A percentile compares a stretch with the other conserved stretches of the same genome.
phyloP scores from a whole-genome alignment of 2,797 vertebrate species.

The Nannoperca australis region DNA sequence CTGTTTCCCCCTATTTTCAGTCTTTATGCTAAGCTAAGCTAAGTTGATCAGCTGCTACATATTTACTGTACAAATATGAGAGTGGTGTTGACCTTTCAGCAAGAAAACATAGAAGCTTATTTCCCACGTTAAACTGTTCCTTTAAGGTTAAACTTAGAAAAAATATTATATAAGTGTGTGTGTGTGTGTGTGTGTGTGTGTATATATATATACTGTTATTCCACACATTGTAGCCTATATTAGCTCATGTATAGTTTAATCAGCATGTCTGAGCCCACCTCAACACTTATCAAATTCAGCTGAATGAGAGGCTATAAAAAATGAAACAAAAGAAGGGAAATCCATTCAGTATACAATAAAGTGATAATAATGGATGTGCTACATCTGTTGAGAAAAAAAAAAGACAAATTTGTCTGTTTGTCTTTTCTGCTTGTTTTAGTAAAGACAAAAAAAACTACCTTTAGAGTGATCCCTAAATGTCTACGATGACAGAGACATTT shows the following conservation, averaged over 20 bases:
- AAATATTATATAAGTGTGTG: not conserved
- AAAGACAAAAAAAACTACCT: conserved; percentile 1
- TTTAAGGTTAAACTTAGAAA: not conserved
- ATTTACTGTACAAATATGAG: not conserved
- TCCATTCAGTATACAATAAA: not conserved
- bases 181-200: not conserved
- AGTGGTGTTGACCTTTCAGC: not conserved
- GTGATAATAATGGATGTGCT: not conserved
- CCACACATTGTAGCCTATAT: no score
- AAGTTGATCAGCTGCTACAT: not conserved
- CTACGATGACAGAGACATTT: conserved; percentile 11
- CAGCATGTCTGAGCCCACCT: not conserved
- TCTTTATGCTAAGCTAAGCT: not conserved
- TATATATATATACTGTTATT: no score
- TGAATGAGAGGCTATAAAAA: not conserved
- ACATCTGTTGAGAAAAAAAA: not conserved
- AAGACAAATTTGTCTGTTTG: not conserved
- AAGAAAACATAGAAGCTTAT: not conserved
- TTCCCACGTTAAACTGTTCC: not conserved
- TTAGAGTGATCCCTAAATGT: conserved; percentile 8
- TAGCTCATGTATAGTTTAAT: no score
- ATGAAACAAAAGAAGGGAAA: not conserved
- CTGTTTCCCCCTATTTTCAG: not conserved
- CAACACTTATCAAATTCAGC: not conserved
- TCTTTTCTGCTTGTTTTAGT: not conserved